Conservation (phyloP, 2,888 invertebrate species). For the Tyria jacobaeae region DNA sequence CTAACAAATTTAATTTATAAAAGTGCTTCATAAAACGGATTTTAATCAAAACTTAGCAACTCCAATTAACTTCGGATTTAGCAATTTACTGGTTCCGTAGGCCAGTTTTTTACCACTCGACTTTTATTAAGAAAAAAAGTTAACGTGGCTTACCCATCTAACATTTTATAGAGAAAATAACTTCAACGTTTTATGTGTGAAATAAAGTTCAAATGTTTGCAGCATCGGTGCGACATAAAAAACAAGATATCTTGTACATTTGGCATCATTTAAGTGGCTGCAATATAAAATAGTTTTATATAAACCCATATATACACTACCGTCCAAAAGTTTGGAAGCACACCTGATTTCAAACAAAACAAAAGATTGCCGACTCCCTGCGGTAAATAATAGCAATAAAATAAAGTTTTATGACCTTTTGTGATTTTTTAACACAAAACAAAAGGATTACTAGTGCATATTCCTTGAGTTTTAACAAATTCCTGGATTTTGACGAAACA, state of each 20-base stretch:
- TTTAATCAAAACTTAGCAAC: conserved; percentile 46
- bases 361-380: no score
- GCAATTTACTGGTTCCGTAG: conserved; percentile 22
- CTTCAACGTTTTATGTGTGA: conserved; percentile 8
- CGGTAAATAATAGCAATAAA: no score
- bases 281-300: not conserved
- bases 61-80: conserved; percentile 46
- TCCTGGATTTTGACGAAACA: no score
- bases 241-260: not conserved
- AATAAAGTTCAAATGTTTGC: conserved; percentile 15
- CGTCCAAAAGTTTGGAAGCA: no score
- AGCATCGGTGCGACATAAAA: conserved; percentile 8
- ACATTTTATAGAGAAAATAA: conserved; percentile 8
- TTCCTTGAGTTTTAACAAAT: no score
- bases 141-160: conserved; percentile 14
- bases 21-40: conserved; percentile 25
- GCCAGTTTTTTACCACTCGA: conserved; percentile 18
- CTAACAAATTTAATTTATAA: conserved; percentile 28
- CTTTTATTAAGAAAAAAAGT: conserved; percentile 34
- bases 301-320: not conserved
- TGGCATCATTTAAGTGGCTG: not conserved
- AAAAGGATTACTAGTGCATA: no score
- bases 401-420: no score
- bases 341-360: no score
- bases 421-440: no score